These are phyloP conservation scores for Pristionchus entomophagus DNA, from an alignment of 2,888 invertebrate genomes.

Conservation along the genomic window DNA sequence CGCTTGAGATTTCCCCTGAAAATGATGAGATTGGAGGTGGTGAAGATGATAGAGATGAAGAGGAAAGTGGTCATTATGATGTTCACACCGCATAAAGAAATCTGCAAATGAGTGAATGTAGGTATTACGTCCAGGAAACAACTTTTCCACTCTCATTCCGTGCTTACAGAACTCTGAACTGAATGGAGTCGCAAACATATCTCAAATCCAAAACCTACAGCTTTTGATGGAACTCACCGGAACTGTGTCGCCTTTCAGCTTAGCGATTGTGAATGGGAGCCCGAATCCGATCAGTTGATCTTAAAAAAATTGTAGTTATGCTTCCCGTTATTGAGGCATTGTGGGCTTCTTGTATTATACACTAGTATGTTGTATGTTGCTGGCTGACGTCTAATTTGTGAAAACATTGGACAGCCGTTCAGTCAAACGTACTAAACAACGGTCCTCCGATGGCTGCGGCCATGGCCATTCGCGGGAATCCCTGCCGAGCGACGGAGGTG, in stretches of 20 bases:
- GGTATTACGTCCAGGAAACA: neutral
- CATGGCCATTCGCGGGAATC: constrained; percentile 83
- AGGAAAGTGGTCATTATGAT: constrained; percentile 27
- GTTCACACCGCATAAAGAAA: neutral
- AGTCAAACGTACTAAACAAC: constrained; percentile 79
- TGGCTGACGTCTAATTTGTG: too few species aligned
- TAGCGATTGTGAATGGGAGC: constrained; percentile 7
- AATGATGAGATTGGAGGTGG: neutral
- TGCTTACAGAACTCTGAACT: too few species aligned
- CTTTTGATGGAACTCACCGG: too few species aligned
- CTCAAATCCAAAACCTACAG: too few species aligned
- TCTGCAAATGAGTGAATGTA: neutral
- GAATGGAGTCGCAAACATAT: too few species aligned
- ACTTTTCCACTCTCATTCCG: too few species aligned
- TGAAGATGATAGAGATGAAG: constrained; percentile 14
- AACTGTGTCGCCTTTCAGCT: too few species aligned
- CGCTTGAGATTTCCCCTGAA: neutral
- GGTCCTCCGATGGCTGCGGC: constrained; percentile 84
- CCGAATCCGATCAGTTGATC: too few species aligned
- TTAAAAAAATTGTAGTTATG: neutral
- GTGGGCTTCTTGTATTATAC: neutral
- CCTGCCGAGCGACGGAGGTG: constrained; percentile 81
- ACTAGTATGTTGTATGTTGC: too few species aligned
- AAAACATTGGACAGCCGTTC: too few species aligned
- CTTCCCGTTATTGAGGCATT: too few species aligned